Evolutionary conservation across 2,797 vertebrate genomes (phyloP).

Genomic region (Anguilla megastoma): DNA sequence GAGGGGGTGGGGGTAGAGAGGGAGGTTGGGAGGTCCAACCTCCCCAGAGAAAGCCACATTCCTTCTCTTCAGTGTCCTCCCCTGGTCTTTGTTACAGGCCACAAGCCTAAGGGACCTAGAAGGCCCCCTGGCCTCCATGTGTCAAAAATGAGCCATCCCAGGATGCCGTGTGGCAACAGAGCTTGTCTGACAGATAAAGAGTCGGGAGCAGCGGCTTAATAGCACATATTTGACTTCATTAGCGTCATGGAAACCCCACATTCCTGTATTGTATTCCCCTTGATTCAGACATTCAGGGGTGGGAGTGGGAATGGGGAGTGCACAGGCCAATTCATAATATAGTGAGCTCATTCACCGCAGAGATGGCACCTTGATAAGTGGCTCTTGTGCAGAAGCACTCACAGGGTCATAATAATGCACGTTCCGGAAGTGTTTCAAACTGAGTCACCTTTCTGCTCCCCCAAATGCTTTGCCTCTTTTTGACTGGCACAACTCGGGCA

Average conservation of each 20-base stretch:
- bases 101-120: slow-evolving; percentile 7
- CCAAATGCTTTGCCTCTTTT: not conserved
- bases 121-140: not conserved
- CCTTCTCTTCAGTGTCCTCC: slow-evolving; percentile 17
- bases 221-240: slow-evolving; percentile 24
- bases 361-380: slow-evolving; percentile 6
- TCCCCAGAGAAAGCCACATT: slow-evolving; percentile 13
- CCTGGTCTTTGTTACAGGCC: slow-evolving; percentile 22
- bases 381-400: not conserved
- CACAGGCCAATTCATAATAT: not conserved
- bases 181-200: slow-evolving; percentile 20
- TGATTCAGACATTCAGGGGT: not conserved
- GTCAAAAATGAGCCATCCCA: slow-evolving; percentile 31
- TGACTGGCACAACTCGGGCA: not conserved
- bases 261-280: slow-evolving; percentile 16
- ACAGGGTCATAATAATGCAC: not conserved
- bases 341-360: not conserved
- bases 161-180: not conserved
- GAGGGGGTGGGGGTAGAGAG: slow-evolving; percentile 36
- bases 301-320: not conserved
- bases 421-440: not conserved
- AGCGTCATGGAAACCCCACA: slow-evolving; percentile 37
- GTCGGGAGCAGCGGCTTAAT: not conserved
- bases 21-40: slow-evolving; percentile 50
- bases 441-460: not conserved